Evolutionary conservation across 1,140 invertebrate genomes (phyloP), one percentile per base, ranked within the genome.

Genomic region (Monochamus saltuarius): DNA sequence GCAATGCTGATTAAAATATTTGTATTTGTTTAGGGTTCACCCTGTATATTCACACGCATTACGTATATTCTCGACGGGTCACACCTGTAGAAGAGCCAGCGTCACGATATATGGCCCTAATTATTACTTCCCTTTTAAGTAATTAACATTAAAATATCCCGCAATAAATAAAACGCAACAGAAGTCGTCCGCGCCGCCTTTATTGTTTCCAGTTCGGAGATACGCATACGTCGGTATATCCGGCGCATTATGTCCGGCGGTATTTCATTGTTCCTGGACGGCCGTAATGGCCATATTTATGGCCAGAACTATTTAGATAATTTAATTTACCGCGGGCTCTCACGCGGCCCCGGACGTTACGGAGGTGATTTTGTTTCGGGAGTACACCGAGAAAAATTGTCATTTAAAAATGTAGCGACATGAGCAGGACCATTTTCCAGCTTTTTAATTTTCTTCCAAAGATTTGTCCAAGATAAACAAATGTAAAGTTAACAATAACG

Each of bases 291-390:
- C 45, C 45, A 29, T 47, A 37, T 52, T 52, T 52, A 52, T 39
- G 50, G 17, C 36, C 50, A 52, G 29, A 52, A 52, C 50, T 52
- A 52, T 52, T 52, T 52, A 36, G 50, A 35, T 52, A 52, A 52
- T 52, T 52, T 16, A 52, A 52, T 52, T 52, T 38, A 39, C 50
- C 35, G 13, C 37, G 10, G 37, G 2, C 22, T 29, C 34, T 17
- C 50, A 17, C 34, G 17, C 37, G 13, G 37, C 50, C 6, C 7
- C n/a, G n/a, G 0, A 35, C 35, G 1, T 17, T 14, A 10, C 34
- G 34, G 50, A 52, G 36, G 36, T 14, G 29, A 35, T 4, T 14
- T 4, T 14, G 50, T 50, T n/a, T 34, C 17, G 14, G 47, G 13
- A 13, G 16, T 17, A 43, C 13, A 43, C 17, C n/a, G 17, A n/a